Percentiles rank a stretch among this genome's conserved stretches.
Evolutionary conservation across 2,797 vertebrate genomes (phyloP).

Genomic region (Falco biarmicus): DNA sequence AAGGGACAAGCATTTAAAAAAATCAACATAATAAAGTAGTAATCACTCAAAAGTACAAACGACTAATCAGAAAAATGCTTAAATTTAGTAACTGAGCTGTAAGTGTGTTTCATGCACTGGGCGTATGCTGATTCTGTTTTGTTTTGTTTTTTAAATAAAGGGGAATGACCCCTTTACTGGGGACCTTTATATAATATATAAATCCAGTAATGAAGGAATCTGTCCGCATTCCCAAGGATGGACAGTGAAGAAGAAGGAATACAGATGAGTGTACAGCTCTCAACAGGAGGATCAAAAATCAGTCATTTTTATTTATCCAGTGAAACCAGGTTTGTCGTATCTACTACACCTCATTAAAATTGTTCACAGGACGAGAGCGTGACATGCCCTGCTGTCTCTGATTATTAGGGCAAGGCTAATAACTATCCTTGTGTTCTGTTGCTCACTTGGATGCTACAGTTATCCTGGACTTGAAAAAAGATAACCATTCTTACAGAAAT

Average conservation of each 20-base stretch:
- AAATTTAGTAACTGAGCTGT: neutral
- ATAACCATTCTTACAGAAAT: neutral
- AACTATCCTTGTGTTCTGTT: neutral
- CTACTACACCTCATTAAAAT: neutral
- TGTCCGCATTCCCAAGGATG: neutral
- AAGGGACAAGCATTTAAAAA: neutral
- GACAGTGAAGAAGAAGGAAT: neutral
- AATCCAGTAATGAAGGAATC: neutral
- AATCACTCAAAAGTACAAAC: neutral
- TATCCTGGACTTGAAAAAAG: neutral
- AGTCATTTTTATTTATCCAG: neutral
- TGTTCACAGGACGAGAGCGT: neutral
- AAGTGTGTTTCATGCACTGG: neutral
- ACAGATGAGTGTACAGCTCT: neutral
- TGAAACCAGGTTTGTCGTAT: neutral
- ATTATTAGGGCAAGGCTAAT: neutral
- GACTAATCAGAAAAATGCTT: neutral
- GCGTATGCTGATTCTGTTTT: neutral
- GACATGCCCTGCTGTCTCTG: neutral
- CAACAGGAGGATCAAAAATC: neutral
- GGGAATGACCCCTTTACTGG: neutral
- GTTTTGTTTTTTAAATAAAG: neutral
- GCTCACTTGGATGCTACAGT: neutral
- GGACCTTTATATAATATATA: neutral
- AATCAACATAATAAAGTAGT: neutral